Base-by-base conservation (phyloP, 2,888 invertebrate species). In the Busseola fusca region DNA sequence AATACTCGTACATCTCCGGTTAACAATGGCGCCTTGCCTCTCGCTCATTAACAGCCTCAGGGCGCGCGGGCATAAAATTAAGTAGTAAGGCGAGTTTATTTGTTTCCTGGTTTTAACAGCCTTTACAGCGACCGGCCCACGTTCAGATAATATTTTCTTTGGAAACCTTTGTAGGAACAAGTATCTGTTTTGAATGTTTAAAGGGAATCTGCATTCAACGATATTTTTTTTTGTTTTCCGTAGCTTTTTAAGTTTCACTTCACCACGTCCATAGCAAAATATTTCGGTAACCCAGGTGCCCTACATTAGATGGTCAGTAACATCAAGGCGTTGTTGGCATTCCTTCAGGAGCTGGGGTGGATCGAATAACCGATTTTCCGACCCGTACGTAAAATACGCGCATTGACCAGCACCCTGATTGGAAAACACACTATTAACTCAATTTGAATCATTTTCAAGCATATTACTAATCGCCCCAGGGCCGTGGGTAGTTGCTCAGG, bases 81-180 rank as follows among this genome's bases (percentile, higher is more conserved):
- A 79, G 74, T 79, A 83, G 77, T 79, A 76, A 73, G 73, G 74
- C 56, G 71, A 73, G 79, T 81, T 79, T 84, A 83, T 85, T 83
- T 76, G 81, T 74, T 70, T 64, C 66, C 58, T n/a, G 64, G 72
- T 83, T 81, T 84, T 82, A 85, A 81, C 81, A 57, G 48, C 65
- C 45, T 76, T 73, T 71, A 77, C 67, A 40, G 64, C 56, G 58
- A 59, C 45, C 21, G 45, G 52, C 70, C 54, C 30, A 30, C 40
- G 62, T 45, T 63, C 65, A 67, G 57, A 50, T 78, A 77, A 69
- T 71, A 78, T 68, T 45, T 62, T 74, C 71, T 67, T 69, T 71
- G 66, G 30, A 25, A 57, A 68, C 45, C 71, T 57, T 74, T 63
- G 34, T 62, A 50, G 18, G 54, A 63, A 9, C 65, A 65, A 52